Evolutionary conservation across 2,888 invertebrate genomes (phyloP).

Genomic region (Agrochola circellaris): DNA sequence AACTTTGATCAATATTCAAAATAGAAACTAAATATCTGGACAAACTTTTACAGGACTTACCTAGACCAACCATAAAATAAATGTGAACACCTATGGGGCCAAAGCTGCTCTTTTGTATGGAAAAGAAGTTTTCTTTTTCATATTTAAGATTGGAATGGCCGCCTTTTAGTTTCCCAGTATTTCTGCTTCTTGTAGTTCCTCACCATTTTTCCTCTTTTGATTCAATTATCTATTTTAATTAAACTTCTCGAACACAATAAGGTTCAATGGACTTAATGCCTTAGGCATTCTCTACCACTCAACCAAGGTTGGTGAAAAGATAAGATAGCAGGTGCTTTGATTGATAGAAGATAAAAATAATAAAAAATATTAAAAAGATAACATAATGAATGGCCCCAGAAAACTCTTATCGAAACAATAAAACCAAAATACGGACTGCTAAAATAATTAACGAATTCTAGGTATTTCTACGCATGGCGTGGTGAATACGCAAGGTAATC

Average conservation of each 20-base stretch:
- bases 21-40: no score
- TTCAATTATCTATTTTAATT: background rate
- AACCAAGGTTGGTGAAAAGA: no score
- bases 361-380: no score
- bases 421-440: background rate
- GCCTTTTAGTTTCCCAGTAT: no score
- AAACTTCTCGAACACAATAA: no score
- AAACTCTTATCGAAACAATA: background rate
- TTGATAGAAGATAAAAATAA: no score
- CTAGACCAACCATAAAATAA: background rate
- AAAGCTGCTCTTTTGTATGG: background rate
- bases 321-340: no score
- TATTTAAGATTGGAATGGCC: background rate
- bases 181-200: no score
- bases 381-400: background rate
- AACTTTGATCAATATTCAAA: no score
- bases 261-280: no score
- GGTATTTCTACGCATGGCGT: background rate
- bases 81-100: background rate
- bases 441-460: slow-evolving; percentile 5
- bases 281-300: no score
- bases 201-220: background rate
- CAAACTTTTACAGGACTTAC: background rate
- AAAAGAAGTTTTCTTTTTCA: background rate
- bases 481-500: background rate